Evolutionary conservation across 2,113 vertebrate species (phyloP).

Genomic region (Muscicapa adusta): DNA sequence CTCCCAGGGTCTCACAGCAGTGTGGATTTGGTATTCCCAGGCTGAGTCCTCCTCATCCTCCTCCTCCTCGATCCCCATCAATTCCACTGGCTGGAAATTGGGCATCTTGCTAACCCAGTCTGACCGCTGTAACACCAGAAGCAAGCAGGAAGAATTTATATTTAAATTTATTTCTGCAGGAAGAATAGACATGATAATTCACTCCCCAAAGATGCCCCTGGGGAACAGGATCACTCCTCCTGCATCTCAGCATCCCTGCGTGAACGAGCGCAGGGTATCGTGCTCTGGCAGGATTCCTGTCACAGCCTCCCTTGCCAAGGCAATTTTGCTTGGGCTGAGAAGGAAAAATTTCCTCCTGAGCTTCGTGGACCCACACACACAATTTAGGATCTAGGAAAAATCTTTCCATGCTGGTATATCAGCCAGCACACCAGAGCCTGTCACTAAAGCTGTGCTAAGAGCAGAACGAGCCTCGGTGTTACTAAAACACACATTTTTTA

Average conservation of each 20-base stretch:
- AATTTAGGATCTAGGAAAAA: constrained; percentile 18
- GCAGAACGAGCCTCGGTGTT: rapidly evolving
- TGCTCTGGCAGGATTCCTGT: neutral
- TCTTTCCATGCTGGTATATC: neutral
- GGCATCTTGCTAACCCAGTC: neutral
- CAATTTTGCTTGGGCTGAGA: neutral
- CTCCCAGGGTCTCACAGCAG: neutral
- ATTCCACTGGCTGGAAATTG: neutral
- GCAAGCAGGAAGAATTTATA: neutral
- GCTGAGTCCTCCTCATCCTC: neutral
- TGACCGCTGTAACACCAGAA: neutral
- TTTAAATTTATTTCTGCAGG: neutral
- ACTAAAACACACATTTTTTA: neutral
- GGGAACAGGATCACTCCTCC: neutral
- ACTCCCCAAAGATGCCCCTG: neutral
- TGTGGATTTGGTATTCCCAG: neutral
- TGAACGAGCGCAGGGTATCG: neutral
- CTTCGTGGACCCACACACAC: neutral
- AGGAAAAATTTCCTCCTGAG: neutral
- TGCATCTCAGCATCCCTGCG: neutral
- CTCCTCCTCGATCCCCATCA: neutral
- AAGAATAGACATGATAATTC: neutral
- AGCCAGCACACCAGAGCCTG: neutral
- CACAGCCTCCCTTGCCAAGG: neutral
- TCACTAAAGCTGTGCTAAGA: neutral